Conservation (phyloP, 2,888 invertebrate species). For the Teleogryllus oceanicus region DNA sequence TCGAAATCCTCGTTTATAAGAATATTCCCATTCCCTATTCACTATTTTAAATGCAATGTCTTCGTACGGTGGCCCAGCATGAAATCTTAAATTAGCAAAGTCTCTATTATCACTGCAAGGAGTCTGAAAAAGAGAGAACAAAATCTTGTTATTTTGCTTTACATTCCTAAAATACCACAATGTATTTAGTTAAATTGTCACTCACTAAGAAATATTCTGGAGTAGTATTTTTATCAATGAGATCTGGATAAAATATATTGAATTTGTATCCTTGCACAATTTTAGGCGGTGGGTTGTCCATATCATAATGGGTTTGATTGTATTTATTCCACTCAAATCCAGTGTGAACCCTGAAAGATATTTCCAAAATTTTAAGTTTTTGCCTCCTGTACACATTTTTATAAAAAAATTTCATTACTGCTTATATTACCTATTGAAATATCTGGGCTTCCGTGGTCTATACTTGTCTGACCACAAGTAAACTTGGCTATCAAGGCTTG, state of each 20-base stretch:
- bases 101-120: conserved; percentile 89
- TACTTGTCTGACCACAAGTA: conserved; percentile 98
- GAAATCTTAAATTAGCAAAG: conserved; percentile 91
- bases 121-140: conserved; percentile 58
- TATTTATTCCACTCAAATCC: conserved; percentile 99
- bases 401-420: neutral
- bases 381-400: neutral
- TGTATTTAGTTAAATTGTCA: conserved; percentile 34
- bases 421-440: conserved; percentile 74
- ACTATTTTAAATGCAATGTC: conserved; percentile 99
- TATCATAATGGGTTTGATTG: conserved; percentile 99
- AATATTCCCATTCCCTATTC: conserved; percentile 99
- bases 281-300: conserved; percentile 99
- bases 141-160: conserved; percentile 24
- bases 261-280: conserved; percentile 99
- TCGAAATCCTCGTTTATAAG: conserved; percentile 94
- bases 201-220: conserved; percentile 88
- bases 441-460: conserved; percentile 92
- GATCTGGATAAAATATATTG: conserved; percentile 99
- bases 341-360: conserved; percentile 69
- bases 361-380: conserved; percentile 21
- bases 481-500: conserved; percentile 77
- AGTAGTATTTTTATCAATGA: conserved; percentile 88
- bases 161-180: neutral
- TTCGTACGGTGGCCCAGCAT: conserved; percentile 99